Base-by-base conservation (phyloP, 92 coral and sea anemone genomes). In the Paramuricea clavata region DNA sequence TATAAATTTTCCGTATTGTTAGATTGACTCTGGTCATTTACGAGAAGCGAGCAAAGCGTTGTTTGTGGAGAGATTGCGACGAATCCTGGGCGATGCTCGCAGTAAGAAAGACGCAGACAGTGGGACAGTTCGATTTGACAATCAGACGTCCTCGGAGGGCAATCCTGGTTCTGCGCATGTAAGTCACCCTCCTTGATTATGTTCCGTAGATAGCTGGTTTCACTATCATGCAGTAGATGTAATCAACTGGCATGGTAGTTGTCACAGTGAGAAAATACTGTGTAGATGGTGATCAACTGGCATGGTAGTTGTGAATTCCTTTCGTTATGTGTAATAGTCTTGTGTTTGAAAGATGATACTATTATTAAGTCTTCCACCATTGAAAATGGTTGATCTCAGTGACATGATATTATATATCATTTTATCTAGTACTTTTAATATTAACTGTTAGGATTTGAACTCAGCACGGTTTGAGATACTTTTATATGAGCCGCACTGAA, bases 11-110 rank as follows among this genome's bases (percentile, higher is more conserved):
- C 31, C 32, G 4, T 25, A n/a, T 65, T 22, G 0, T 50, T 69
- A 97, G 99, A 94, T 97, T 68, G 83, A 90, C 47, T 95, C 98
- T 21, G 97, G 95, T 42, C 95, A 97, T 90, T 87, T 97, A 62
- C 96, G 95, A 82, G 97, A 92, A 36, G 83, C 90, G 32, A 97
- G 94, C 83, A 95, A 97, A 62, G 92, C 90, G 73, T 43, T 97
- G 60, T 97, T 97, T 80, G 96, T 93, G 86, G 95, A 86, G 17
- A 90, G 92, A 85, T 80, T 97, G 25, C 94, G 95, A n/a, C 82
- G 93, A 68, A 91, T 97, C 30, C 91, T 93, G 36, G 74, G 65
- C 22, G 95, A 93, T 21, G 96, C 99, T 22, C 71, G 84, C 1
- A 79, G 59, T 39, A 79, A 79, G 22, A 79, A 59, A 13, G 84